Evolutionary conservation across 2,797 vertebrate genomes (phyloP).

Genomic region (Halcyon chelicuti): DNA sequence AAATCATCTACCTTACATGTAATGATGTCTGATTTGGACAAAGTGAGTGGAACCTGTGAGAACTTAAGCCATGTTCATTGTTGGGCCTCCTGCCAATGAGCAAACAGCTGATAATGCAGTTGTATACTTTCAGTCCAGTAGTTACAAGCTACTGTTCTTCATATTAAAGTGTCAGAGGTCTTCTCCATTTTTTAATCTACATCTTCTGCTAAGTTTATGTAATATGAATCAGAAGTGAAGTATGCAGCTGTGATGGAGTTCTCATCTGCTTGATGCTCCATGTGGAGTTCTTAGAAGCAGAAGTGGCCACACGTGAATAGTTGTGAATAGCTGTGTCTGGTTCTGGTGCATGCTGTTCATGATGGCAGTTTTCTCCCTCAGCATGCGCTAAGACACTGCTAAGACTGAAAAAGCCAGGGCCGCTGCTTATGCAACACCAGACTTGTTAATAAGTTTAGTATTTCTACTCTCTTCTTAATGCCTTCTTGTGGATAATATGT

Average conservation of each 20-base stretch:
- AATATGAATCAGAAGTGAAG: not conserved
- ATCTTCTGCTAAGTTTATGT: not conserved
- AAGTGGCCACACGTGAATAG: not conserved
- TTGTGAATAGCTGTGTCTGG: not conserved
- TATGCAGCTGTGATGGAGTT: not conserved
- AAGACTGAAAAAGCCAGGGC: not conserved
- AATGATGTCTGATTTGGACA: not conserved
- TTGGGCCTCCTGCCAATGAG: not conserved
- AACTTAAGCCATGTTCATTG: not conserved
- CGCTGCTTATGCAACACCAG: not conserved
- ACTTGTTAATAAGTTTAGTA: not conserved
- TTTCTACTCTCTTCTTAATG: not conserved
- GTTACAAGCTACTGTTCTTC: not conserved
- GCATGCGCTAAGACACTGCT: not conserved
- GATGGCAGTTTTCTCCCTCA: not conserved
- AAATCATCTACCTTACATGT: rapidly evolving
- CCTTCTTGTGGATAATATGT: not conserved
- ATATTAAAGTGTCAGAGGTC: not conserved
- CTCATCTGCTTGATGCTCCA: rapidly evolving
- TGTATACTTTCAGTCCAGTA: not conserved
- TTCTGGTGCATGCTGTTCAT: not conserved
- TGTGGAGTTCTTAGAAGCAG: not conserved
- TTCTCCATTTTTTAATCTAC: not conserved
- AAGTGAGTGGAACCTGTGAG: not conserved
- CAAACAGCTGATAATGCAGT: not conserved